Percentiles rank a stretch among this genome's conserved stretches.
Evolutionary conservation across 2,113 vertebrate genomes (phyloP).

Genomic region (Antechinus stuartii): DNA sequence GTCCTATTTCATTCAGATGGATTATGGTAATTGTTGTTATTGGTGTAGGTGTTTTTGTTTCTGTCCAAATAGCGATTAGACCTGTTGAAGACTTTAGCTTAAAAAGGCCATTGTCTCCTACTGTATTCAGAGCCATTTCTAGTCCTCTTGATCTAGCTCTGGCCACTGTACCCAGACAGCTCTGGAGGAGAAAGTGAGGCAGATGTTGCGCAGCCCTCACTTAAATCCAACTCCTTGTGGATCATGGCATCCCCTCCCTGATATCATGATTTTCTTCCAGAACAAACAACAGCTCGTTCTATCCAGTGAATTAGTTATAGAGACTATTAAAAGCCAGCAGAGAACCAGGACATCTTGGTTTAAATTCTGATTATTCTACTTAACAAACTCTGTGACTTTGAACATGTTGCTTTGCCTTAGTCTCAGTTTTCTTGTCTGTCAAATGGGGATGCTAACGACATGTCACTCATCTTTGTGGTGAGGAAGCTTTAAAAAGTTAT

Average conservation of each 20-base stretch:
- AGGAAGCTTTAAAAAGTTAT: not conserved
- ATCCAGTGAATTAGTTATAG: not conserved
- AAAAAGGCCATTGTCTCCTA: too few relatives aligned
- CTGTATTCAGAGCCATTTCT: too few relatives aligned
- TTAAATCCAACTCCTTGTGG: too few relatives aligned
- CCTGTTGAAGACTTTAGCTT: too few relatives aligned
- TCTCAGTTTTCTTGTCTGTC: not conserved
- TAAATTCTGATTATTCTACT: not conserved
- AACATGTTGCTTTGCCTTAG: not conserved
- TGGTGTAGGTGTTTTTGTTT: not conserved
- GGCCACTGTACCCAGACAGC: too few relatives aligned
- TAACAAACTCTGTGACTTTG: not conserved
- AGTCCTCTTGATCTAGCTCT: too few relatives aligned
- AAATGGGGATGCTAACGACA: not conserved
- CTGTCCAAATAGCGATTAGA: not conserved
- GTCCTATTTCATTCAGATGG: not conserved
- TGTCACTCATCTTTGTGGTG: not conserved
- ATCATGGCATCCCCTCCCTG: too few relatives aligned
- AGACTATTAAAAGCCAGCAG: not conserved
- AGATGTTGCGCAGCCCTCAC: too few relatives aligned
- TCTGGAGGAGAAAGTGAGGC: too few relatives aligned
- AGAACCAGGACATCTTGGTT: not conserved
- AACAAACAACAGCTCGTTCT: not conserved
- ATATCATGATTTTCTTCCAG: too few relatives aligned
- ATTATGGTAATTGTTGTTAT: not conserved